Conservation (phyloP, 2,113 vertebrate species). For the Terrapene triunguis region DNA sequence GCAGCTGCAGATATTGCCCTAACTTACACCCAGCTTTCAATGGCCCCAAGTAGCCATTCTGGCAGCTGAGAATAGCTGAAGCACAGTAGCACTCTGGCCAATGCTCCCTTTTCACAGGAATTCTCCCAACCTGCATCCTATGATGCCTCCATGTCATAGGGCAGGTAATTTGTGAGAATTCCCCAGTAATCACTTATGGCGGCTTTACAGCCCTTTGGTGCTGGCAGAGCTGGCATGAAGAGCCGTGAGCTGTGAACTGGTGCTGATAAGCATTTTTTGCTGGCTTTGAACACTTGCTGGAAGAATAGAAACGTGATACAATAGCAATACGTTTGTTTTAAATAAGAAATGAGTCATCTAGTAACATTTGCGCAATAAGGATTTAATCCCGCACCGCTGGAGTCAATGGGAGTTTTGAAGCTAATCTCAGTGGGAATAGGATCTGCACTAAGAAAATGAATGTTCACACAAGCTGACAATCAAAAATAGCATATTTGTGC, state of each 20-base stretch:
- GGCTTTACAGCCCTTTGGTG: neutral
- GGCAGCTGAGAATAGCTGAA: neutral
- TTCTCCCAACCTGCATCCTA: neutral
- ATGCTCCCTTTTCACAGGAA: neutral
- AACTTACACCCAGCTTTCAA: neutral
- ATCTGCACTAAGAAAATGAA: neutral
- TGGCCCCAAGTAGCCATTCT: neutral
- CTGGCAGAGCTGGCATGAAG: neutral
- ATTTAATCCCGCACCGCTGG: neutral
- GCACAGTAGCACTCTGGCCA: neutral
- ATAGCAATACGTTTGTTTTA: neutral
- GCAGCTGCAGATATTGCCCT: neutral
- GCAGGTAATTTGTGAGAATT: neutral
- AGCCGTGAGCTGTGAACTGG: neutral
- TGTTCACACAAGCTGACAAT: neutral
- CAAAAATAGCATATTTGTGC: neutral
- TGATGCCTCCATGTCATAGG: neutral
- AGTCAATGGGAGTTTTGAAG: neutral
- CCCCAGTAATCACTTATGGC: neutral
- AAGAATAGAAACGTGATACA: neutral
- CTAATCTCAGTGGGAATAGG: neutral
- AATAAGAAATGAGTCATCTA: neutral
- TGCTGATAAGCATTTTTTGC: neutral
- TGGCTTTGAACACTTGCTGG: neutral
- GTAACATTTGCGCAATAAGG: neutral